Conservation (phyloP, 2,888 invertebrate genomes). For the Osedax frankpressi region DNA sequence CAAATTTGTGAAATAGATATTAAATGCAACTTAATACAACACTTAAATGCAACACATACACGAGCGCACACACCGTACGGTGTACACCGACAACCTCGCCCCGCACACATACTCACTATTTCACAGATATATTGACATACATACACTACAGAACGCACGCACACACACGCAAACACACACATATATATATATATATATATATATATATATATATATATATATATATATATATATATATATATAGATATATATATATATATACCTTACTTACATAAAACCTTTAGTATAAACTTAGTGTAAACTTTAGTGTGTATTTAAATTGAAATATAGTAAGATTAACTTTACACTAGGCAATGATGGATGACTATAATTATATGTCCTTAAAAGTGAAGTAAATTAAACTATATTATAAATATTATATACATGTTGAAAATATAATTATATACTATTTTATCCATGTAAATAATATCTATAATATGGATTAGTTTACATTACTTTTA, state of each 20-base stretch:
- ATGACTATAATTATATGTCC: too few relatives aligned
- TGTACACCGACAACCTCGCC: not conserved
- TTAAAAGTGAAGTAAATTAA: too few relatives aligned
- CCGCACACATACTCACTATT: not conserved
- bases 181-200: not conserved
- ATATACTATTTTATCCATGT: too few relatives aligned
- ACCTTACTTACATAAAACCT: not conserved
- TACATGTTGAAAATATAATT: too few relatives aligned
- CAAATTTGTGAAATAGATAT: not conserved
- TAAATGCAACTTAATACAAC: not conserved
- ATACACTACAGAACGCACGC: not conserved
- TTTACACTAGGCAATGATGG: too few relatives aligned
- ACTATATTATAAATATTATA: too few relatives aligned
- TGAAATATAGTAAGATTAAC: too few relatives aligned
- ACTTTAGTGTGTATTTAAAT: too few relatives aligned
- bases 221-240: not conserved
- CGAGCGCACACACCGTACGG: not conserved
- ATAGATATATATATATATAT: slow-evolving; percentile 6
- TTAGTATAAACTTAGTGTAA: too few relatives aligned
- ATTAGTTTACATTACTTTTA: too few relatives aligned
- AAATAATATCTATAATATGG: too few relatives aligned
- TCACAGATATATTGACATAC: not conserved
- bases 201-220: not conserved
- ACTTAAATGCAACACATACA: not conserved
- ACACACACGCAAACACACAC: not conserved